Conservation (phyloP, 2,888 invertebrate species). For the Peribatodes rhomboidaria region DNA sequence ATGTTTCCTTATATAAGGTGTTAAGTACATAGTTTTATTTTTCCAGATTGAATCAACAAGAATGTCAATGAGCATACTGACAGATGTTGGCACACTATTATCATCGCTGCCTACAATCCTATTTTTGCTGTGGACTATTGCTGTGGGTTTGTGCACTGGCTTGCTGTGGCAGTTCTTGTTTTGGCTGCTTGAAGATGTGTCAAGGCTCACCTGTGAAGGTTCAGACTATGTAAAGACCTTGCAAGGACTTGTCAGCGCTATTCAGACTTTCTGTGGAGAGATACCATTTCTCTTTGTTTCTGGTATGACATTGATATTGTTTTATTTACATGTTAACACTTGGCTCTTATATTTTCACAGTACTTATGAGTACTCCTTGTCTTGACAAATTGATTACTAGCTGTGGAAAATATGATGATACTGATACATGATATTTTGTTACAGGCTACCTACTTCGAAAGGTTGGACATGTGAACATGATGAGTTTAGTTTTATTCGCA, state of each 20-base stretch:
- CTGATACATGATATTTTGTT: constrained; percentile 48
- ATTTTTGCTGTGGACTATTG: constrained; percentile 93
- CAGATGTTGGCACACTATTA: constrained; percentile 89
- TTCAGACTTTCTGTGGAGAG: constrained; percentile 94
- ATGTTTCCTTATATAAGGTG: not conserved
- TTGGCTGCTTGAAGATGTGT: constrained; percentile 93
- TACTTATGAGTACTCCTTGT: no score
- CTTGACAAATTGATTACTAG: constrained; percentile 6
- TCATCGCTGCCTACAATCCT: constrained; percentile 89
- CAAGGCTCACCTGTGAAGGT: constrained; percentile 75
- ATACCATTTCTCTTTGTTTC: constrained; percentile 95
- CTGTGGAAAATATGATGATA: not conserved
- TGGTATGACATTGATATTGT: constrained; percentile 69
- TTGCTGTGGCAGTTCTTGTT: constrained; percentile 95
- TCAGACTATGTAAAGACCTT: constrained; percentile 89
- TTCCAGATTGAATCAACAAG: constrained; percentile 88
- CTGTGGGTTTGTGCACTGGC: constrained; percentile 94
- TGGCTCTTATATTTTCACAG: no score
- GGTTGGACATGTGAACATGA: constrained; percentile 93
- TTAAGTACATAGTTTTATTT: not conserved
- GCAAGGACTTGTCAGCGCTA: constrained; percentile 90
- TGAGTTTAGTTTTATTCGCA: constrained; percentile 93
- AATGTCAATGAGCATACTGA: constrained; percentile 88
- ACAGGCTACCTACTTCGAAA: constrained; percentile 90
- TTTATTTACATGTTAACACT: no score